Base-by-base conservation (phyloP, 2,113 vertebrate species). In the Scomber japonicus region DNA sequence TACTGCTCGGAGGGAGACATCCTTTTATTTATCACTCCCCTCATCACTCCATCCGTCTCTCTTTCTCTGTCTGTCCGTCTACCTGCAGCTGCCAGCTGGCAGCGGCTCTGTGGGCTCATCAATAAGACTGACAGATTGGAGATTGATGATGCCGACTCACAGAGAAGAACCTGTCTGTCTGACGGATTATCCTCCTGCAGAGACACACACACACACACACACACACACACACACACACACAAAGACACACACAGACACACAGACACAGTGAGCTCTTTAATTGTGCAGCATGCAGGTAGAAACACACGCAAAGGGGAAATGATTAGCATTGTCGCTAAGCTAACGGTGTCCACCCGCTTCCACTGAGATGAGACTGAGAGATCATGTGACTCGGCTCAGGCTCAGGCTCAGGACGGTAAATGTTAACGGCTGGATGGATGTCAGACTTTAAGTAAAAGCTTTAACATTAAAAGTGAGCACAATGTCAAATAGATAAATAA, bases 11-110 rank as follows among this genome's bases (percentile, higher is more conserved):
- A 2, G 11, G 3, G 71, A 76, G 81, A 70, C 72, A 5, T 75
- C 24, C 75, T 45, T 83, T 90, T 85, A 89, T 89, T 89, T 82
- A 85, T 85, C 68, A 40, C 64, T 51, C 63, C 44, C 63, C 27
- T 78, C 75, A 84, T 86, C 83, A 31, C 83, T 84, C 78, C 82
- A 68, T 85, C 81, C 72, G 19, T 83, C 86, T 74, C 68, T 77
- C 79, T 53, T 13, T 66, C 69, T 13, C 70, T 35, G 77, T 82
- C 85, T 17, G 84, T 89, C 81, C 44, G 57, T 72, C 77, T 15
- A n/a, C 65, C 57, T 11, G 70, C 88, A 30, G 80, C 75, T 84
- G 89, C 89, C 91, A 92, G 89, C 89, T 89, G 89, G 89, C 88
- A 66, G 79, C 78, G 8, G 54, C 77, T 77, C 87, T n/a, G 68